Base-by-base conservation (phyloP, 1,140 invertebrate genomes). In the Augochlora pura region DNA sequence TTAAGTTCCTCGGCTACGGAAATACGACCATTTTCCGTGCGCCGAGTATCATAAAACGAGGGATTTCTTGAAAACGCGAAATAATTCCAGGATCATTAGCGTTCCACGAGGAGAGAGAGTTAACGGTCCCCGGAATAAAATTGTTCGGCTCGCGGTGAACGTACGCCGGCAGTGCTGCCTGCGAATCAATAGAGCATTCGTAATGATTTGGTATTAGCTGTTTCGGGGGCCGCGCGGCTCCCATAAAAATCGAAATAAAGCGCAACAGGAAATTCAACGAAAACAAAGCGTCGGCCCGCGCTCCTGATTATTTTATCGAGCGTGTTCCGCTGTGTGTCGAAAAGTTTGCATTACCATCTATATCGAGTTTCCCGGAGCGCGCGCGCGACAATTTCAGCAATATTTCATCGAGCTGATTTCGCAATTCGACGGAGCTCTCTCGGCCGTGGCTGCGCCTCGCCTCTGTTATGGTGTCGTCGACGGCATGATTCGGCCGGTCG, bases 301-400 rank as follows among this genome's bases (percentile, higher is more conserved):
- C 16, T 32, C n/a, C 16, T 21, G 39, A 46, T 10, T 9, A 49
- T 68, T 68, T 68, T 39, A 32, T 32, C 38, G 73, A 27, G 42
- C 52, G 10, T 12, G n/a, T 46, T 9, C 4, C 64, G 38, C 52
- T 18, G 42, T 4, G 59, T 68, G n/a, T 38, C 7, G 23, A 57
- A 76, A 46, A 76, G 16, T 32, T n/a, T 10, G 39, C 25, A 68
- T 76, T 76, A 76, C 52, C 74, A 60, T 60, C 39, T 76, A 76
- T 59, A 76, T 76, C 46, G 64, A 68, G 65, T 76, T 60, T 46
- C 73, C 16, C 52, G 27, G 23, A 27, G 46, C 64, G 23, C 42
- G 46, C 64, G 38, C 12, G 12, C 52, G 32, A 67, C 73, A 60
- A 76, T 76, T 59, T 69, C 65, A 27, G 27, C 65, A 38, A 69